These are phyloP conservation scores for Myopa testacea DNA, from an alignment of 2,888 invertebrate species.

Conservation along the genomic window DNA sequence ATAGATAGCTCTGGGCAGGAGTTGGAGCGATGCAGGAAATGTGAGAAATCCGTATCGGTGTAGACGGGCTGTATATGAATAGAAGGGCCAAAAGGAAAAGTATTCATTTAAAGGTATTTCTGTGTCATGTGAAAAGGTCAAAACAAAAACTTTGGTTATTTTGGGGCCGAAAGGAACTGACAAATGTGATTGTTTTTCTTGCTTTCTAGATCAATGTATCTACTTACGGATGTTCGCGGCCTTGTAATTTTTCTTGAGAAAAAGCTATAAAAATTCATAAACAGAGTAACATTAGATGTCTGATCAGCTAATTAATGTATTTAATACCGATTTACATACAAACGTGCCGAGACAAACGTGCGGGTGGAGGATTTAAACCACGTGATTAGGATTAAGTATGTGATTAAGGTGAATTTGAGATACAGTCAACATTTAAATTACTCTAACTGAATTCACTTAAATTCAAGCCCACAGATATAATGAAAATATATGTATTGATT, in stretches of 20 bases:
- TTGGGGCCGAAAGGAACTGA: conserved; percentile 7
- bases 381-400: neutral
- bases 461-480: too few relatives aligned
- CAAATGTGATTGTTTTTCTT: conserved; percentile 25
- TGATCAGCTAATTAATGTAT: conserved; percentile 1
- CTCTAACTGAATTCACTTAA: too few relatives aligned
- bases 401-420: neutral
- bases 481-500: too few relatives aligned
- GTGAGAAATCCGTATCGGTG: conserved; percentile 71
- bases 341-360: neutral
- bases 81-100: conserved; percentile 1
- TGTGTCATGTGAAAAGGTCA: neutral
- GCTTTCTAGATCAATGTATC: conserved; percentile 24
- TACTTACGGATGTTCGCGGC: conserved; percentile 34
- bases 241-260: conserved; percentile 55
- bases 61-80: conserved; percentile 76
- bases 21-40: conserved; percentile 72
- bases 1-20: conserved; percentile 78
- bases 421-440: too few relatives aligned
- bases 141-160: conserved; percentile 12
- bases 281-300: conserved; percentile 14
- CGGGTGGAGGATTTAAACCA: neutral
- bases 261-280: conserved; percentile 54
- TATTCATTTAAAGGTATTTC: neutral
- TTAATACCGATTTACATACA: conserved; percentile 16